These are phyloP conservation scores for Arenicola marina DNA, from an alignment of 2,888 invertebrate genomes.

Conservation along the genomic window DNA sequence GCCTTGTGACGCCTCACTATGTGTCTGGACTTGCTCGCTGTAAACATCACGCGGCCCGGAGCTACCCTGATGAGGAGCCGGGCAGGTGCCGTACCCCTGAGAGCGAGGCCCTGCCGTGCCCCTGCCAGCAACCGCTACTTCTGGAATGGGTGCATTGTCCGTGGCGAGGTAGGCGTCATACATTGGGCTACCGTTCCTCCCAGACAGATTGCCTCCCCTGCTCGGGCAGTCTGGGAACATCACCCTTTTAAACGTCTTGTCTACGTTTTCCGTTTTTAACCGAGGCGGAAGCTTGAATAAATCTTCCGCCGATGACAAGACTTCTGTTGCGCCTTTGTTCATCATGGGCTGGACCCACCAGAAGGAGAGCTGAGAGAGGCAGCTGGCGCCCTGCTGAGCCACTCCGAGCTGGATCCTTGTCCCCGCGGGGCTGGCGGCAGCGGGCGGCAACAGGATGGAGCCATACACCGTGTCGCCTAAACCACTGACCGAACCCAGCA, in stretches of 20 bases:
- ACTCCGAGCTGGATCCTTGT: neutral
- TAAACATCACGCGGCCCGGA: neutral
- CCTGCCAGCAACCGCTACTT: neutral
- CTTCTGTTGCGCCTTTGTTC: conserved; percentile 56
- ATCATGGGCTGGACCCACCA: conserved; percentile 87
- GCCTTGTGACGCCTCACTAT: neutral
- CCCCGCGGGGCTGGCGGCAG: neutral
- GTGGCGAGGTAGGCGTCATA: neutral
- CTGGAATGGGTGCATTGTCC: too few relatives aligned
- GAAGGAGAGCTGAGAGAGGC: conserved; percentile 78
- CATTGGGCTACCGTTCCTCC: neutral
- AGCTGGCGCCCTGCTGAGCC: conserved; percentile 73
- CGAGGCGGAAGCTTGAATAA: conserved; percentile 49
- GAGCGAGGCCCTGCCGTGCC: neutral
- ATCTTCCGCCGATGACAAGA: conserved; percentile 66
- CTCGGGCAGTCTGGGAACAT: conserved; percentile 9
- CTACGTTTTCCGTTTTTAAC: conserved; percentile 44
- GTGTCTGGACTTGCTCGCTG: too few relatives aligned
- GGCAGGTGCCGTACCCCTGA: neutral
- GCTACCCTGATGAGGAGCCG: too few relatives aligned
- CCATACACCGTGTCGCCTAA: too few relatives aligned
- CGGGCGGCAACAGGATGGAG: neutral
- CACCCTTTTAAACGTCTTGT: conserved; percentile 39
- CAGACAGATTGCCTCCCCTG: neutral
- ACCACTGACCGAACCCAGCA: neutral